These are phyloP conservation scores for Ichneumon xanthorius DNA, from an alignment of 2,888 invertebrate genomes.

Conservation along the genomic window DNA sequence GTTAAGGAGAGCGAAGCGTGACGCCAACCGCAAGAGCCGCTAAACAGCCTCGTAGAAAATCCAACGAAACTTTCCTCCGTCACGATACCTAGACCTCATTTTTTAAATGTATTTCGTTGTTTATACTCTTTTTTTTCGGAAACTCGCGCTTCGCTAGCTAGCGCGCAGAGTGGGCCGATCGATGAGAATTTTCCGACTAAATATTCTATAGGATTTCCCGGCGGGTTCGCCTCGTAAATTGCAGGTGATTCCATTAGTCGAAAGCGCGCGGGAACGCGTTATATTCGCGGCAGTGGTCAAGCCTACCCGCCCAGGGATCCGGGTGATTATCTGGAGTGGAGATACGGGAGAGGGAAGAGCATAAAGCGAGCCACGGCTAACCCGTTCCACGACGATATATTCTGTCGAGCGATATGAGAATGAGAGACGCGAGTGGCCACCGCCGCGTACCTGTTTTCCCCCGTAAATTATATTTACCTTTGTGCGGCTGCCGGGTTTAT, in stretches of 20 bases:
- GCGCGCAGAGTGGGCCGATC: slow-evolving; percentile 12
- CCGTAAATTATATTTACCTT: slow-evolving; percentile 63
- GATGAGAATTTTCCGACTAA: slow-evolving; percentile 58
- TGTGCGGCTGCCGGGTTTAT: slow-evolving; percentile 36
- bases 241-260: slow-evolving; percentile 63
- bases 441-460: slow-evolving; percentile 45
- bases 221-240: slow-evolving; percentile 50
- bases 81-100: background rate
- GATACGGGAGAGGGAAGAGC: background rate
- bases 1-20: background rate
- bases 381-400: slow-evolving; percentile 26
- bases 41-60: slow-evolving; percentile 9
- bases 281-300: slow-evolving; percentile 18
- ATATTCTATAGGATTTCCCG: slow-evolving; percentile 64
- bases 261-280: slow-evolving; percentile 36
- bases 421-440: slow-evolving; percentile 49
- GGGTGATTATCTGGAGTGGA: slow-evolving; percentile 26
- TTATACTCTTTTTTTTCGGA: background rate
- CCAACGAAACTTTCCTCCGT: background rate
- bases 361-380: slow-evolving; percentile 26
- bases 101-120: background rate
- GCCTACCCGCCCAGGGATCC: slow-evolving; percentile 20
- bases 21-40: background rate
- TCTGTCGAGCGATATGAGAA: slow-evolving; percentile 33
- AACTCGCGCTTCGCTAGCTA: background rate